phyloP scores from a whole-genome alignment of 2,797 vertebrate species.

The Poecilia velifera region DNA sequence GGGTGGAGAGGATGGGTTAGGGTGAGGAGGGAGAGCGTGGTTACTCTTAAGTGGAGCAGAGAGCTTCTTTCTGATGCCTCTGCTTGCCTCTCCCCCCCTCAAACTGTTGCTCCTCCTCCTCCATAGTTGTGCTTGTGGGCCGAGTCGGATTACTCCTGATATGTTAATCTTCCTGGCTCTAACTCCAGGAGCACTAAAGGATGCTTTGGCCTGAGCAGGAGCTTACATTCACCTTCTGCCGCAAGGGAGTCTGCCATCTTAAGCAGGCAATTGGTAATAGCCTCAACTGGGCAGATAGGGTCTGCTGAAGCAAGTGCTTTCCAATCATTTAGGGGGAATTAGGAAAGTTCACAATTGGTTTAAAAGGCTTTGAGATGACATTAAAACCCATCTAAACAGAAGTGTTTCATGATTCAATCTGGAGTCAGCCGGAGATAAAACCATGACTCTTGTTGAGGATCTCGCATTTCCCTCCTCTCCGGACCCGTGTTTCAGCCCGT shows the following conservation, averaged over 20 bases:
- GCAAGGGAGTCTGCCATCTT: constrained; percentile 68
- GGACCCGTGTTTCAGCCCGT: constrained; percentile 64
- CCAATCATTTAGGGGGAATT: constrained; percentile 72
- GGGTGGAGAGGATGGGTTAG: constrained; percentile 64
- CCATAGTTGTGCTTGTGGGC: constrained; percentile 76
- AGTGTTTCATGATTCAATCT: constrained; percentile 57
- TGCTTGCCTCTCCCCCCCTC: constrained; percentile 59
- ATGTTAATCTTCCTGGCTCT: constrained; percentile 81
- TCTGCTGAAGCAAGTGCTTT: constrained; percentile 50
- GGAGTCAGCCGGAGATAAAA: constrained; percentile 63
- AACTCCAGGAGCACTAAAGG: constrained; percentile 75
- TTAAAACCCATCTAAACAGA: constrained; percentile 49
- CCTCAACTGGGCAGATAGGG: constrained; percentile 55
- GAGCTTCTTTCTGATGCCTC: constrained; percentile 73
- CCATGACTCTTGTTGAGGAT: constrained; percentile 50
- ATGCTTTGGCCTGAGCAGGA: constrained; percentile 76
- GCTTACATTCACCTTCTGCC: constrained; percentile 80
- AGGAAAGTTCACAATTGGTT: constrained; percentile 67
- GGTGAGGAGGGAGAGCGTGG: constrained; percentile 70
- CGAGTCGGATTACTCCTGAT: constrained; percentile 81
- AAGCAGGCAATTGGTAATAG: constrained; percentile 63
- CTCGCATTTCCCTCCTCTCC: constrained; percentile 65
- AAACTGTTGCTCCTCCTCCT: constrained; percentile 81
- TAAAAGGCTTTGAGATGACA: constrained; percentile 56
- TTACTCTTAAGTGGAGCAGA: constrained; percentile 69